Base-by-base conservation (phyloP, 2,113 vertebrate genomes). In the Syngnathoides biaculeatus region DNA sequence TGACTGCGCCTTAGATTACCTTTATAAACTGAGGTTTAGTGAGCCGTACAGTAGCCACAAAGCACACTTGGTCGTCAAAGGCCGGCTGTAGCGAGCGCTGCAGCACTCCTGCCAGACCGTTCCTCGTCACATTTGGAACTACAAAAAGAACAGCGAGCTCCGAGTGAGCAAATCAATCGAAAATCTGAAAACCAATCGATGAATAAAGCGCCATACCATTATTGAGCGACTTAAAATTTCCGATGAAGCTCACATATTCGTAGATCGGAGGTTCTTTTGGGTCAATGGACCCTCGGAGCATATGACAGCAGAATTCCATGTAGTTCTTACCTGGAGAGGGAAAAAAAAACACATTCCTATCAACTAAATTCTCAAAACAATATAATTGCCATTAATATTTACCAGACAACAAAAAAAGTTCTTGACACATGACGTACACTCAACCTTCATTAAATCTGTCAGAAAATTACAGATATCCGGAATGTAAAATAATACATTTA, bases 1-100 rank as follows among this genome's bases (percentile, higher is more conserved):
- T 42, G 12, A 12, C 11, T 50, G n/a, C 24, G 45, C 70, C 53
- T 10, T 19, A 8, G 9, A 30, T 10, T 92, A 98, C 96, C 96
- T 98, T 98, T 79, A 99, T 98, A 81, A 99, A 98, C 27, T 99
- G 97, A 78, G 97, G 97, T 83, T 97, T 99, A 86, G 96, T 95
- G 87, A 99, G 90, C 56, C 96, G 93, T 68, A 99, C 95, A 10
- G 97, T 98, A 84, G 97, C 96, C 81, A 98, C 94, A 82, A 99
- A 98, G 91, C 97, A 99, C 87, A 98, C 90, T 85, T 96, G 93
- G 77, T 98, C 96, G 84, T 98, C 96, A 65, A 94, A 98, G 0
- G 93, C 90, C 75, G 95, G 92, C 67, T 94, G 91, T 50, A 97
- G 93, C 0, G 95, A 94, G 48, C 95, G 91, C 75, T 97, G 96